Evolutionary conservation across 1,140 invertebrate species (phyloP).

Genomic region (Zophobas morio): DNA sequence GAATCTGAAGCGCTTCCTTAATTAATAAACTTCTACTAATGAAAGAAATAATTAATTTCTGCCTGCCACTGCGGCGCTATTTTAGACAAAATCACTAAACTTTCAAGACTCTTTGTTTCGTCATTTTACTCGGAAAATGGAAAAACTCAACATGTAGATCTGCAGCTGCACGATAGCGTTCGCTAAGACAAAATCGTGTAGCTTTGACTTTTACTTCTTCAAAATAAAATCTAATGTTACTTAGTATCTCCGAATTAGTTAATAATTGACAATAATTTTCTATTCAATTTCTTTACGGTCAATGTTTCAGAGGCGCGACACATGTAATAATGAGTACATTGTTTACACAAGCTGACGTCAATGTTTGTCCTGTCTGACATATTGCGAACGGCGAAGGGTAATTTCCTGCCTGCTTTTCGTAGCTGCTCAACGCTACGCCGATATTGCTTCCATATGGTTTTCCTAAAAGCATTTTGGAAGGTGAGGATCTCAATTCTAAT

Average conservation of each 20-base stretch:
- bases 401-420: constrained; percentile 58
- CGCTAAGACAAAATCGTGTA: not conserved
- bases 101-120: constrained; percentile 30
- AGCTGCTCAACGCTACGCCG: constrained; percentile 19
- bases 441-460: constrained; percentile 35
- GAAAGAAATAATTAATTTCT: constrained; percentile 68
- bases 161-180: not conserved
- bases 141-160: too few species aligned
- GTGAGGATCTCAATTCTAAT: not conserved
- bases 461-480: constrained; percentile 23
- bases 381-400: constrained; percentile 61
- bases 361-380: constrained; percentile 62
- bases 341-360: constrained; percentile 61
- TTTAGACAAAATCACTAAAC: constrained; percentile 55
- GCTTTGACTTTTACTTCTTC: not conserved
- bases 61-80: constrained; percentile 62
- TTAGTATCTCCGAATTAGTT: not conserved
- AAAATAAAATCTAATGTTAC: too few species aligned
- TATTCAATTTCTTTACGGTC: constrained; percentile 36
- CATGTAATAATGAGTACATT: constrained; percentile 62
- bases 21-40: constrained; percentile 68
- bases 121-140: not conserved
- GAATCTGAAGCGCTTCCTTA: constrained; percentile 66
- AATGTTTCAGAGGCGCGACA: constrained; percentile 54
- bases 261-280: constrained; percentile 31